Conservation (phyloP, 2,113 vertebrate species). For the Ellobius talpinus region DNA sequence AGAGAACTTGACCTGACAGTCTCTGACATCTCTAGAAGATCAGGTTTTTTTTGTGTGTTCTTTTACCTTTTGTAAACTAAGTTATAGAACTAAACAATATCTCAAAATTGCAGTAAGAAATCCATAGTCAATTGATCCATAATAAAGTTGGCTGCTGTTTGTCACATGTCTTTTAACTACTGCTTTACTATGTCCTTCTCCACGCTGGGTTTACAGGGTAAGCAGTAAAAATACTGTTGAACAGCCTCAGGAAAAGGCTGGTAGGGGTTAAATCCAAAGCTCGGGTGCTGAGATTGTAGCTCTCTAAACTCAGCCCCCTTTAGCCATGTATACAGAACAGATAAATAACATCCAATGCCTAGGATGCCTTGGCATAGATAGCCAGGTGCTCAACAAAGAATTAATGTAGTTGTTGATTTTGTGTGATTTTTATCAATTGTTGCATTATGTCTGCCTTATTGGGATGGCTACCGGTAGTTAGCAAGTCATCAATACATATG, state of each 20-base stretch:
- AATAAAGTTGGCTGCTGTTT: background rate
- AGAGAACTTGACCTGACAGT: background rate
- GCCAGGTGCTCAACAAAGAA: background rate
- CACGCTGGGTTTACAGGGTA: background rate
- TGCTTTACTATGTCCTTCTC: background rate
- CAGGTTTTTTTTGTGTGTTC: background rate
- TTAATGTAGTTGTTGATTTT: background rate
- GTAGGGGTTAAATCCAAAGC: background rate
- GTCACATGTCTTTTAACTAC: background rate
- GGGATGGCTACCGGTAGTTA: background rate
- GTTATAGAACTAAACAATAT: background rate
- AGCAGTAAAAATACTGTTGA: background rate
- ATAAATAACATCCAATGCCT: background rate
- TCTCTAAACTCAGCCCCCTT: background rate
- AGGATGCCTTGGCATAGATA: background rate
- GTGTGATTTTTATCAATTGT: background rate
- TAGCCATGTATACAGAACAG: background rate
- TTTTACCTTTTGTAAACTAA: background rate
- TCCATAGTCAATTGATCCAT: background rate
- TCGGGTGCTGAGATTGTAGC: background rate
- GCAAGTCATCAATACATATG: background rate
- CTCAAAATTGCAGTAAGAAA: background rate
- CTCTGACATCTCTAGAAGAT: background rate
- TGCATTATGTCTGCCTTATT: background rate
- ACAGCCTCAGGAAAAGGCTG: too few species aligned